phyloP scores from a whole-genome alignment of 2,888 invertebrate genomes.

The Aphelenchoides bicaudatus region DNA sequence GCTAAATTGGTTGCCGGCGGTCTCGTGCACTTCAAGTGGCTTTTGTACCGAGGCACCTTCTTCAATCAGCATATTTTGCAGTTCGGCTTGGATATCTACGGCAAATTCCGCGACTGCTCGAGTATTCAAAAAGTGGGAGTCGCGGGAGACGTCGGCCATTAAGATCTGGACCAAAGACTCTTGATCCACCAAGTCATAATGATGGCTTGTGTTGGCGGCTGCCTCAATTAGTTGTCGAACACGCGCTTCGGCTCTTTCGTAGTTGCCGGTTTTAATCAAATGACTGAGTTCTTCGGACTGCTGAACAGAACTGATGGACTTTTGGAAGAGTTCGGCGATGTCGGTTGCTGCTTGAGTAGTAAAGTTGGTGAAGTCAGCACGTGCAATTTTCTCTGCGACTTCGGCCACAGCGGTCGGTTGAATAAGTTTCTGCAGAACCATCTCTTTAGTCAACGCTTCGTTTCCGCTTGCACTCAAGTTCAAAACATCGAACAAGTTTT shows the following conservation, averaged over 20 bases:
- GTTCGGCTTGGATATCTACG: neutral
- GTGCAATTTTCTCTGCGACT: neutral
- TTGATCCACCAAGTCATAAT: constrained; percentile 10
- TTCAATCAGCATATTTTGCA: constrained; percentile 1
- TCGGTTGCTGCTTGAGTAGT: constrained; percentile 13
- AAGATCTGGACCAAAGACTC: constrained; percentile 15
- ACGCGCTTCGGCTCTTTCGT: constrained; percentile 6
- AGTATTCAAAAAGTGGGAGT: neutral
- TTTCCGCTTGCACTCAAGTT: neutral
- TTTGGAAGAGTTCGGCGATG: constrained; percentile 10
- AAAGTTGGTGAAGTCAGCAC: constrained; percentile 10
- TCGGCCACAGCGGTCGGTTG: constrained; percentile 9
- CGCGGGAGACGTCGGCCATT: constrained; percentile 15
- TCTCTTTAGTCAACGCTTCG: neutral
- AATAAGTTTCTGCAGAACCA: neutral
- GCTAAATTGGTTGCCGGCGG: neutral
- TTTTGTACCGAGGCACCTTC: neutral
- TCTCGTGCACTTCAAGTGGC: neutral
- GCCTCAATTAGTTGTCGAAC: constrained; percentile 11
- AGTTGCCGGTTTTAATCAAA: neutral
- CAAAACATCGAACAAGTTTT: constrained; percentile 4
- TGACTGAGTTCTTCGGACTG: neutral
- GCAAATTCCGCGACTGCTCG: neutral
- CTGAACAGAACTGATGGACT: constrained; percentile 1
- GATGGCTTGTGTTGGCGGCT: constrained; percentile 9